phyloP scores from a whole-genome alignment of 2,113 vertebrate species.

The Otus sunia region DNA sequence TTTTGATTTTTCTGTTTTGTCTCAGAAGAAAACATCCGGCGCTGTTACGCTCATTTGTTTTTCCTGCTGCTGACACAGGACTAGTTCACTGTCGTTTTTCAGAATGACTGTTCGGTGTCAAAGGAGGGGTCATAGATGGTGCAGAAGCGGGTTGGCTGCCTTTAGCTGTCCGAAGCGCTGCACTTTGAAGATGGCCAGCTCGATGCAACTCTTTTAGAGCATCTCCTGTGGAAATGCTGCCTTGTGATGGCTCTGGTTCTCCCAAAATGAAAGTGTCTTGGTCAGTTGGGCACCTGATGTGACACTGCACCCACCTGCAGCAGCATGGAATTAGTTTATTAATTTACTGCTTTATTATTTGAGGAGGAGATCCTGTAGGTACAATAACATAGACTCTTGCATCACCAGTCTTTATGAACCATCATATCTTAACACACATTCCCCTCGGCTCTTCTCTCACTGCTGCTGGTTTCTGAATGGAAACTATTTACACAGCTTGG shows the following conservation, averaged over 20 bases:
- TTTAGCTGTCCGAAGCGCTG: background rate
- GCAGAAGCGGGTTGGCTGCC: background rate
- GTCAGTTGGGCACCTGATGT: accelerated
- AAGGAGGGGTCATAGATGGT: background rate
- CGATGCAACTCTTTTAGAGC: background rate
- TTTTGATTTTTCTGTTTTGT: background rate
- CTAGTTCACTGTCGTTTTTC: accelerated
- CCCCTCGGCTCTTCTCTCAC: background rate
- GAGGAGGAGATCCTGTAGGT: background rate
- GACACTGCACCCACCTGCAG: background rate
- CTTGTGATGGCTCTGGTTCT: background rate
- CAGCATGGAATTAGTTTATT: background rate
- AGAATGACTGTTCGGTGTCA: background rate
- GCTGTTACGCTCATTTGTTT: background rate
- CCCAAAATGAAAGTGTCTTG: background rate
- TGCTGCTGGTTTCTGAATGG: background rate
- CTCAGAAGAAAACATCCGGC: background rate
- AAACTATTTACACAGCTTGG: background rate
- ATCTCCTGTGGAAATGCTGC: background rate
- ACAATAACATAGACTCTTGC: background rate
- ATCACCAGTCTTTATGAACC: background rate
- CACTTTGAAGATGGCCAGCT: background rate
- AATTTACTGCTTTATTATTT: background rate
- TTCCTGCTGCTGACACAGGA: background rate
- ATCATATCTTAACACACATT: accelerated